These are phyloP conservation scores for Drosophila guanche DNA, from an alignment of 1,140 invertebrate species.

Conservation along the genomic window DNA sequence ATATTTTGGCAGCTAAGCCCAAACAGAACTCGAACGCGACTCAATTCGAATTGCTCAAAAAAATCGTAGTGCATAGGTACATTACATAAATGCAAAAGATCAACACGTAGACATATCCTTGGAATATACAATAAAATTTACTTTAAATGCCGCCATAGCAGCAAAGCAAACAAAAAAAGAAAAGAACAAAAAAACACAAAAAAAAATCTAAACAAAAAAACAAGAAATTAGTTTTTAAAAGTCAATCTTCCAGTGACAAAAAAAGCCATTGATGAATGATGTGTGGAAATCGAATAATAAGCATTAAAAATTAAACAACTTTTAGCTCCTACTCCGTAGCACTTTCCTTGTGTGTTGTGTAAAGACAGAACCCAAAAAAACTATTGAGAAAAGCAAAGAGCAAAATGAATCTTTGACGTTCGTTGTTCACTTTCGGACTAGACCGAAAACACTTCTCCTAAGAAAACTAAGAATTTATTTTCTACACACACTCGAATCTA, in stretches of 20 bases:
- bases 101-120: constrained; percentile 83
- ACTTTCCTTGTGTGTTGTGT: constrained; percentile 78
- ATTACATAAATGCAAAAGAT: constrained; percentile 58
- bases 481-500: constrained; percentile 60
- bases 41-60: constrained; percentile 71
- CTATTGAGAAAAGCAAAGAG: constrained; percentile 29
- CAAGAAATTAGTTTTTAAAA: constrained; percentile 68
- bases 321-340: constrained; percentile 77
- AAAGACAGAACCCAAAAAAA: constrained; percentile 38
- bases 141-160: constrained; percentile 76
- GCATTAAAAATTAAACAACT: constrained; percentile 69
- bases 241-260: constrained; percentile 79
- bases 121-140: constrained; percentile 83
- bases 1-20: constrained; percentile 52
- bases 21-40: constrained; percentile 36
- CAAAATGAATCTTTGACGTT: constrained; percentile 65
- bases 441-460: constrained; percentile 56
- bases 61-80: constrained; percentile 70
- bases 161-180: constrained; percentile 45
- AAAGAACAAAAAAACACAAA: constrained; percentile 31
- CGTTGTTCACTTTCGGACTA: constrained; percentile 66
- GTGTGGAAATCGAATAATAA: constrained; percentile 73
- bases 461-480: constrained; percentile 76
- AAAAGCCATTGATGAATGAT: constrained; percentile 60
- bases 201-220: constrained; percentile 44